Evolutionary conservation across 2,113 vertebrate genomes (phyloP), one percentile per base, ranked within the genome.

Genomic region (Anolis carolinensis): DNA sequence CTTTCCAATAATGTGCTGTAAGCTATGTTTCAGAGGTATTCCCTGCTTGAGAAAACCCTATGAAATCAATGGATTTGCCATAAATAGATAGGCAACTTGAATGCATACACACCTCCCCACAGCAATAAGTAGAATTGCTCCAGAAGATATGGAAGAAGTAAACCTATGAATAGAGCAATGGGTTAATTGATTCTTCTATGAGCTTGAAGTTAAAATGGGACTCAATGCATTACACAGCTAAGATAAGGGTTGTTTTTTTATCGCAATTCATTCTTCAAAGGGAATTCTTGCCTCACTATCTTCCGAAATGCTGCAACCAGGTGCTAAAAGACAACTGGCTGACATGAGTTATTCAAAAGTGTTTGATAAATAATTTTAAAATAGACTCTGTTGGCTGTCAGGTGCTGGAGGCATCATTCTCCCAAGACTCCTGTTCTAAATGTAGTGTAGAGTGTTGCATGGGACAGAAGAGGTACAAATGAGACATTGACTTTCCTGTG

Each of bases 141-240:
- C 48, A 52, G 34, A 78, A 68, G 1, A 39, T 27, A 36, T 25
- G 68, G 36, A 65, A 10, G 8, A 76, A 30, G 18, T 2, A 13
- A 48, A 59, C 63, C 52, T 50, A 32, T 77, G 68, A 52, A 27
- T 34, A 84, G 10, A 36, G 16, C 20, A 36, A 52, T 30, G 63
- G 68, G 32, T 85, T 52, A 70, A 70, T 85, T 63, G 74, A 59
- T 6, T 70, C 32, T 78, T 52, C 9, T 78, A n/a, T 34, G 20
- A 14, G 44, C 63, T 85, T 78, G 76, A 70, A 85, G 74, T 85
- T 85, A 85, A 77, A 84, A 36, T 59, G 36, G 63, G 18, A 78
- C 65, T 21, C 63, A 50, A 77, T n/a, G 21, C 48, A 16, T 44
- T 68, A n/a, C 2, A 36, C 36, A 11, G 21, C 50, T 20, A 44